Evolutionary conservation across 30 jellyfish, hydroid and myxozoan genomes (phyloP), one percentile per base, ranked within the genome.

Genomic region (Turritopsis dohrnii): DNA sequence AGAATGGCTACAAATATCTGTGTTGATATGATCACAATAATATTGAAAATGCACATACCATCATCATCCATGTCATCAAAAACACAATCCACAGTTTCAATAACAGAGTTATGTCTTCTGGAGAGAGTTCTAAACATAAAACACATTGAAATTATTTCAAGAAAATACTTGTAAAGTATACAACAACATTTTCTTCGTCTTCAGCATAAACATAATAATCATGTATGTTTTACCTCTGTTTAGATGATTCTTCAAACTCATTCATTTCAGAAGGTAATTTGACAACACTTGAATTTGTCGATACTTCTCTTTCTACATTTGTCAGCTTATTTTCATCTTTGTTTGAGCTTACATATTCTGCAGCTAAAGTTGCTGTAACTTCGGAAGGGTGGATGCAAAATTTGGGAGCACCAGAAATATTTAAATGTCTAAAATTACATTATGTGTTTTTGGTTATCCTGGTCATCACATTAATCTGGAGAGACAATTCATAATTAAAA

Each of bases 381-480:
- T 69, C 77, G 19, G 16, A 23, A 9, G 77, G 77, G 17, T 69
- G 31, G 31, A 69, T n/a, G 77, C 8, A 27, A n/a, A 69, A 69
- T 1, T 69, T 69, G 77, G 77, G 77, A n/a, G 77, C 22, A n/a
- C 77, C 77, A 0, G 77, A 23, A n/a, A 69, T 27, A 69, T 69
- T 69, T 17, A 69, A 69, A 27, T 0, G 30, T 69, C 77, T 69
- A 69, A 69, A 69, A 1, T 69, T 69, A 69, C 9, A 69, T n/a
- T 3, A 41, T n/a, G n/a, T n/a, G n/a, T n/a, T n/a, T n/a, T n/a
- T n/a, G n/a, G n/a, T n/a, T n/a, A n/a, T n/a, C n/a, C n/a, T n/a
- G n/a, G n/a, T n/a, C n/a, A n/a, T n/a, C n/a, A n/a, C n/a, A n/a
- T n/a, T n/a, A n/a, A n/a, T n/a, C n/a, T n/a, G n/a, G 60, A 41